These are phyloP conservation scores for Calliopsis andreniformis DNA, from an alignment of 1,140 invertebrate species.

Conservation along the genomic window DNA sequence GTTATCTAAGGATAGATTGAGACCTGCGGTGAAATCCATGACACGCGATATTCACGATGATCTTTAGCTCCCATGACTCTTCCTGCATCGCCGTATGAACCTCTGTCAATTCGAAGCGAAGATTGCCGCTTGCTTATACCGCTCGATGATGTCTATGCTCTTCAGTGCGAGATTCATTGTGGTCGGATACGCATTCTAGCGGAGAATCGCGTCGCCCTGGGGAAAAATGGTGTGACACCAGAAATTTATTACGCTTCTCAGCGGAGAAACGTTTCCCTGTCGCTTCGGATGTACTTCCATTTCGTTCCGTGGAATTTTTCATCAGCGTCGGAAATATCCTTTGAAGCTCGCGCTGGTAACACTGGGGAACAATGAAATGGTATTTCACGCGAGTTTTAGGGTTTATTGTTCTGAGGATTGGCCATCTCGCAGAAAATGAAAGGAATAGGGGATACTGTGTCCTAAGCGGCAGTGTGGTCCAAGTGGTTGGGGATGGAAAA, in stretches of 20 bases:
- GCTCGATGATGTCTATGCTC: constrained; percentile 16
- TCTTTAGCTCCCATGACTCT: constrained; percentile 25
- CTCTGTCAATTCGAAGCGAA: constrained; percentile 31
- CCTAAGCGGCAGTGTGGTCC: too few relatives aligned
- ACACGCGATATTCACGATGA: constrained; percentile 35
- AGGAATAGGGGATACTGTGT: too few relatives aligned
- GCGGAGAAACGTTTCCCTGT: too few relatives aligned
- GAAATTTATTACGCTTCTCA: constrained; percentile 23
- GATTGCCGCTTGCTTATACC: constrained; percentile 18
- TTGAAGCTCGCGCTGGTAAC: too few relatives aligned
- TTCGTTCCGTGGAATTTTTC: not conserved
- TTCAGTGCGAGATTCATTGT: constrained; percentile 13
- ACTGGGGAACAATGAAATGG: too few relatives aligned
- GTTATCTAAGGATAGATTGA: constrained; percentile 12
- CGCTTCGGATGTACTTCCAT: not conserved
- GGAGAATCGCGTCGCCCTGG: not conserved
- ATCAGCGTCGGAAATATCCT: not conserved
- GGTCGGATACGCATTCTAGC: not conserved
- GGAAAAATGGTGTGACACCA: not conserved
- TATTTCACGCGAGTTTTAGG: too few relatives aligned
- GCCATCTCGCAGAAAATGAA: too few relatives aligned
- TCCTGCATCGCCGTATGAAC: constrained; percentile 2
- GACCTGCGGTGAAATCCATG: constrained; percentile 23
- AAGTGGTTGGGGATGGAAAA: too few relatives aligned
- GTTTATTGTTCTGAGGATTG: too few relatives aligned